Evolutionary conservation across 2,797 vertebrate genomes (phyloP).

Genomic region (Geotrypetes seraphini): DNA sequence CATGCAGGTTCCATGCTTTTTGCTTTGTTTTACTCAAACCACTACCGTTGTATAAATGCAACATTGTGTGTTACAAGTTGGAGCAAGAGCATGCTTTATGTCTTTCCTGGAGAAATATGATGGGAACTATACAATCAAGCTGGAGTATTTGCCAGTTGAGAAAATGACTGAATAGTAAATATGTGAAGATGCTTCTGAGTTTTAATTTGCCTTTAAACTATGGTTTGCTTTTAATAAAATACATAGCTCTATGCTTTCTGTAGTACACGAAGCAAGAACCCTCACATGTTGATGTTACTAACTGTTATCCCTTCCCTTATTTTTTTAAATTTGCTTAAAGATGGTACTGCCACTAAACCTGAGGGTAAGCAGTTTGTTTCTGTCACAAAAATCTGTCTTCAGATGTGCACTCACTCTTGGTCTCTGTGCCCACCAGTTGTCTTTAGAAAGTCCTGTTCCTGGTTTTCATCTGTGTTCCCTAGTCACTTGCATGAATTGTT

Average conservation of each 20-base stretch:
- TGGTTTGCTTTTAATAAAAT: conserved; percentile 18
- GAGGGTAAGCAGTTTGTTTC: conserved; percentile 87
- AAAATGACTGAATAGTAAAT: too few relatives aligned
- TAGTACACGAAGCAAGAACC: conserved; percentile 42
- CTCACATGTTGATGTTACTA: conserved; percentile 50
- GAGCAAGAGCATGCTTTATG: too few relatives aligned
- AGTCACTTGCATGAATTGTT: conserved; percentile 79
- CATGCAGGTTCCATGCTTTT: too few relatives aligned
- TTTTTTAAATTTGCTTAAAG: conserved; percentile 85
- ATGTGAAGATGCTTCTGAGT: conserved; percentile 3
- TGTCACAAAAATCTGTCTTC: conserved; percentile 56
- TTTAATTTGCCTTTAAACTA: conserved; percentile 28
- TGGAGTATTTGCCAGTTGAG: too few relatives aligned
- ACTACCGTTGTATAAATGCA: too few relatives aligned
- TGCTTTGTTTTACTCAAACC: too few relatives aligned
- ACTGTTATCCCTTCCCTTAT: conserved; percentile 61
- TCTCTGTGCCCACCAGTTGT: conserved; percentile 45
- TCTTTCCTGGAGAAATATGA: too few relatives aligned
- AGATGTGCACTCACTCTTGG: conserved; percentile 29
- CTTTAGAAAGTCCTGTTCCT: too few relatives aligned
- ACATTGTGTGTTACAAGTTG: too few relatives aligned
- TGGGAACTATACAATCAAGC: too few relatives aligned
- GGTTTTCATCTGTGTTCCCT: conserved; percentile 54
- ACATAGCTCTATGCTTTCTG: conserved; percentile 29
- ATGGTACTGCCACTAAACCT: conserved; percentile 86